Evolutionary conservation across 2,113 vertebrate species (phyloP).

Genomic region (Zosterops borbonicus): DNA sequence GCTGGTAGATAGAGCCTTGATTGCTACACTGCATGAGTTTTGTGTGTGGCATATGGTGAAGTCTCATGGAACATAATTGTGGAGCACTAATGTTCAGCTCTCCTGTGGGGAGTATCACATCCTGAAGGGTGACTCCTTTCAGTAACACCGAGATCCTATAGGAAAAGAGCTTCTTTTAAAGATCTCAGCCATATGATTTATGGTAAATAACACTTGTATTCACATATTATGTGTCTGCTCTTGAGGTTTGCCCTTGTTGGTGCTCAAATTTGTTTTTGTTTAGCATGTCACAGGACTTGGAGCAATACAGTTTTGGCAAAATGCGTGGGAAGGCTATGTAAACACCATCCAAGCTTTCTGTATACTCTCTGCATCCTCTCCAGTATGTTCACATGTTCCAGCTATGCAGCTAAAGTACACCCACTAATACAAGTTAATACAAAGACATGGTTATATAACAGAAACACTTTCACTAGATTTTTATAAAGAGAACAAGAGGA

Average conservation of each 20-base stretch:
- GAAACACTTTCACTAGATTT: neutral
- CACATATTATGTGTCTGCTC: neutral
- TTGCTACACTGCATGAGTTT: neutral
- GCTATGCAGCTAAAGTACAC: neutral
- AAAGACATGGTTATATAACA: neutral
- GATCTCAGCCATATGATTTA: neutral
- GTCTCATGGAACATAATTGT: neutral
- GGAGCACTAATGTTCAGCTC: neutral
- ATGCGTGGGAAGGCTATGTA: constrained; percentile 8
- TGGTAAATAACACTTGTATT: constrained; percentile 18
- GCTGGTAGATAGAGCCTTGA: neutral
- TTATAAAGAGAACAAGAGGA: constrained; percentile 1
- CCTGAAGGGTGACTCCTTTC: neutral
- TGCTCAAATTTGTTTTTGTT: constrained; percentile 21
- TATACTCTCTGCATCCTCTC: neutral
- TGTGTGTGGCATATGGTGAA: neutral
- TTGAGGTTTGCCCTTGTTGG: neutral
- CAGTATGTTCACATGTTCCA: neutral
- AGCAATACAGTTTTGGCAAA: neutral
- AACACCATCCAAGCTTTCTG: neutral
- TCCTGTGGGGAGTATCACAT: neutral
- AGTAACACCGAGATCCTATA: neutral
- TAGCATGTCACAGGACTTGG: neutral
- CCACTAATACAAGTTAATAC: constrained; percentile 14
- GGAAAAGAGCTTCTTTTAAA: neutral